phyloP scores from a whole-genome alignment of 2,888 invertebrate species.

The Hecatera dysodea region DNA sequence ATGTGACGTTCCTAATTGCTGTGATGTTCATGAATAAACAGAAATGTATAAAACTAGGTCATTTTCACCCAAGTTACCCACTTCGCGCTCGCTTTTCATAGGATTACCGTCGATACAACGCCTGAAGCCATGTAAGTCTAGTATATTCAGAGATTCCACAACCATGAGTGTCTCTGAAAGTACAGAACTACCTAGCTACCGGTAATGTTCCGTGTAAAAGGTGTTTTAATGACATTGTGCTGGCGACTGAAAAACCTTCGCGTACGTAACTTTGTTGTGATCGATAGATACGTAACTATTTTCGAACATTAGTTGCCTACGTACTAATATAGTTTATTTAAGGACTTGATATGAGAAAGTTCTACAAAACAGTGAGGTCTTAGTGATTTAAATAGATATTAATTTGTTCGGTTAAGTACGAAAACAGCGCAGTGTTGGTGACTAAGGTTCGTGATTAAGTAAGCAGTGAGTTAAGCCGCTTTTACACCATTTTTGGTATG shows the following conservation, averaged over 20 bases:
- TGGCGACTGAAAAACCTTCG: slow-evolving; percentile 16
- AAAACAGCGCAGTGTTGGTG: slow-evolving; percentile 62
- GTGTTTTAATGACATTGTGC: slow-evolving; percentile 30
- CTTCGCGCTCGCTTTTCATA: slow-evolving; percentile 62
- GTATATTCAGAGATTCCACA: slow-evolving; percentile 54
- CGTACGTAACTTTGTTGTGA: slow-evolving; percentile 9
- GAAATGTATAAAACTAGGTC: slow-evolving; percentile 57
- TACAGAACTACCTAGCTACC: slow-evolving; percentile 26
- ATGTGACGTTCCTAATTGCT: slow-evolving; percentile 20
- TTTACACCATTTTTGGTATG: slow-evolving; percentile 89
- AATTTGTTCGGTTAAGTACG: slow-evolving; percentile 25
- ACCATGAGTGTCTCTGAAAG: slow-evolving; percentile 44
- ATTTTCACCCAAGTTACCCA: slow-evolving; percentile 51
- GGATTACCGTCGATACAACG: slow-evolving; percentile 61
- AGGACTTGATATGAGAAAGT: slow-evolving; percentile 1
- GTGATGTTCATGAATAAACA: slow-evolving; percentile 47
- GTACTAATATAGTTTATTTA: background rate
- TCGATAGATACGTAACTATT: slow-evolving; percentile 19
- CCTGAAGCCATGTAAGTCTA: slow-evolving; percentile 66
- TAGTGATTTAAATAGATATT: slow-evolving; percentile 20
- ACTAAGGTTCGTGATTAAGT: slow-evolving; percentile 75
- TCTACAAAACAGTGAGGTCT: slow-evolving; percentile 1
- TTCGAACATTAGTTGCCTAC: background rate
- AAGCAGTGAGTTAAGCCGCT: slow-evolving; percentile 71
- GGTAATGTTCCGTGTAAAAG: slow-evolving; percentile 26